Evolutionary conservation across 2,797 vertebrate genomes (phyloP).

Genomic region (Arnoldichthys spilopterus): DNA sequence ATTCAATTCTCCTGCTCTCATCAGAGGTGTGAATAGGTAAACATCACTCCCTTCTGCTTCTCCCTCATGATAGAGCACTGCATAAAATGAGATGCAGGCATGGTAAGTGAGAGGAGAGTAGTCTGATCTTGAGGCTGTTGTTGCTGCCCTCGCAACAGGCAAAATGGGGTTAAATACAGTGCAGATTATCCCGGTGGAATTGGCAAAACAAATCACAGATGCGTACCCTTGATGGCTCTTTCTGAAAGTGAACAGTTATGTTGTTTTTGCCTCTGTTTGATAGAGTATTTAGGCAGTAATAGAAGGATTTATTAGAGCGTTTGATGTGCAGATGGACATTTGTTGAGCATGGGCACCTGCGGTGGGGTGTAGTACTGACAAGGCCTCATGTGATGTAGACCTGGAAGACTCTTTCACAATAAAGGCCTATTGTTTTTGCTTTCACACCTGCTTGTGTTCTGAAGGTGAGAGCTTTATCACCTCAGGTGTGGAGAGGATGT

Average conservation of each 20-base stretch:
- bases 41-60: conserved; percentile 62
- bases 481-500: conserved; percentile 75
- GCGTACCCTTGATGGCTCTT: conserved; percentile 46
- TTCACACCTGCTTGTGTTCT: conserved; percentile 72
- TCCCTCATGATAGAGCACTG: conserved; percentile 54
- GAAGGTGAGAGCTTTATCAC: conserved; percentile 73
- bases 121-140: conserved; percentile 34
- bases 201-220: conserved; percentile 47
- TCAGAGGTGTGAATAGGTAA: conserved; percentile 77
- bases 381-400: conserved; percentile 40
- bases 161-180: conserved; percentile 52
- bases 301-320: conserved; percentile 29
- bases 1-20: conserved; percentile 63
- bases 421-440: conserved; percentile 70
- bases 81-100: conserved; percentile 44
- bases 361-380: conserved; percentile 35
- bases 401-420: conserved; percentile 58
- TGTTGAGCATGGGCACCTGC: conserved; percentile 28
- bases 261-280: conserved; percentile 40
- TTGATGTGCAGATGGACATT: conserved; percentile 31
- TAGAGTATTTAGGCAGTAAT: conserved; percentile 32
- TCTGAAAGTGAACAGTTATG: conserved; percentile 51
- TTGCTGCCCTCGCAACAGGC: conserved; percentile 46
- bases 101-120: conserved; percentile 33
- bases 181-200: conserved; percentile 54